These are phyloP conservation scores for Formicarius rufipectus DNA, from an alignment of 2,113 vertebrate species.

Conservation along the genomic window DNA sequence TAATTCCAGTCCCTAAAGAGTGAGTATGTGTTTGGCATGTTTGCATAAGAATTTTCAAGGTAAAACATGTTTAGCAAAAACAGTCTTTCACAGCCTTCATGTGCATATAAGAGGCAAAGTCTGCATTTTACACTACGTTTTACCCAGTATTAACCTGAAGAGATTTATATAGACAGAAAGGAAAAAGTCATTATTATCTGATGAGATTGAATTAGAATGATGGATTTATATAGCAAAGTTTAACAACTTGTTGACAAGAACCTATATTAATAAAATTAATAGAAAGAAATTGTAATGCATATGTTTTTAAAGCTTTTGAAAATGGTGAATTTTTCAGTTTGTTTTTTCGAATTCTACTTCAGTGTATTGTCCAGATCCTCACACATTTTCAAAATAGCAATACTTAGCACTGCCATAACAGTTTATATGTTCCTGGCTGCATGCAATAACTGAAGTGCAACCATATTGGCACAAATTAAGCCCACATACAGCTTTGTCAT, in stretches of 20 bases:
- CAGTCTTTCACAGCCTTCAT: not conserved
- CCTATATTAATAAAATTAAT: not conserved
- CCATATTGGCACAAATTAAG: conserved; percentile 29
- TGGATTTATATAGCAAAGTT: not conserved
- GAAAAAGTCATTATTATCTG: not conserved
- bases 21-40: not conserved
- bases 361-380: conserved; percentile 7
- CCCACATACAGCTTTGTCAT: conserved; percentile 38
- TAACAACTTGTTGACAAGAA: not conserved
- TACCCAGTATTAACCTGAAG: not conserved
- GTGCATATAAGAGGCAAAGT: not conserved
- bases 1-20: not conserved
- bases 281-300: fast-evolving
- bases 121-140: not conserved
- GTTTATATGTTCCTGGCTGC: not conserved
- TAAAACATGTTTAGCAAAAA: not conserved
- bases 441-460: not conserved
- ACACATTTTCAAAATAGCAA: not conserved
- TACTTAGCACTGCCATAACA: not conserved
- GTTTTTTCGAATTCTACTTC: not conserved
- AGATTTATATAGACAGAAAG: not conserved
- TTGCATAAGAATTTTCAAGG: not conserved
- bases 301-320: not conserved
- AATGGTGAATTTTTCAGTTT: not conserved
- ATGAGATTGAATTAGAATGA: not conserved